phyloP scores from a whole-genome alignment of 2,113 vertebrate genomes.

The Oncorhynchus nerka region DNA sequence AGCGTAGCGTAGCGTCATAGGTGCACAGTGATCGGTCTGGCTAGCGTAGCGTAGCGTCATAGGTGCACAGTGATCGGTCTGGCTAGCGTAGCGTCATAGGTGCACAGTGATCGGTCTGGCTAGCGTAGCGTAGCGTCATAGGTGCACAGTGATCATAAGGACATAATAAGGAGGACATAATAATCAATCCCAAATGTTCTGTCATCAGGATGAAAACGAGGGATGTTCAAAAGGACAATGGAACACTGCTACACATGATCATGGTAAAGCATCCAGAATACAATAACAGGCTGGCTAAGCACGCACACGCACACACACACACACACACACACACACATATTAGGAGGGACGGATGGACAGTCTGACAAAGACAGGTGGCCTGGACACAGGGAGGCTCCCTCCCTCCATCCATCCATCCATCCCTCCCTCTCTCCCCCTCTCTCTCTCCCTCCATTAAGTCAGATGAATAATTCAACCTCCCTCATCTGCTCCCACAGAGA shows the following conservation, averaged over 20 bases:
- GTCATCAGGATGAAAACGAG: neutral
- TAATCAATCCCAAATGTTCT: constrained; percentile 15
- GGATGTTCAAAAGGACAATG: neutral
- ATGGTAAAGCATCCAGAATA: neutral
- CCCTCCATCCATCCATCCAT: neutral
- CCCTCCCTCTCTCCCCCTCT: neutral
- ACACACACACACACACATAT: neutral
- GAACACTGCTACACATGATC: neutral
- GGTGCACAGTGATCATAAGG: no score
- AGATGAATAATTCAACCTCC: constrained; percentile 18
- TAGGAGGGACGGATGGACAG: neutral
- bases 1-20: no score
- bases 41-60: no score
- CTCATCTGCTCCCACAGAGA: constrained; percentile 18
- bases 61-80: no score
- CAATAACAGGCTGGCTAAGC: neutral
- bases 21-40: no score
- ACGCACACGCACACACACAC: neutral
- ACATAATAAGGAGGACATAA: no score
- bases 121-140: no score
- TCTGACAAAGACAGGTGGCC: neutral
- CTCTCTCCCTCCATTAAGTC: neutral
- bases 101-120: no score
- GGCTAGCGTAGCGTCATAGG: no score
- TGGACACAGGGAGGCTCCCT: neutral